phyloP scores from a whole-genome alignment of 2,797 vertebrate species.

The Neoniphon sammara region DNA sequence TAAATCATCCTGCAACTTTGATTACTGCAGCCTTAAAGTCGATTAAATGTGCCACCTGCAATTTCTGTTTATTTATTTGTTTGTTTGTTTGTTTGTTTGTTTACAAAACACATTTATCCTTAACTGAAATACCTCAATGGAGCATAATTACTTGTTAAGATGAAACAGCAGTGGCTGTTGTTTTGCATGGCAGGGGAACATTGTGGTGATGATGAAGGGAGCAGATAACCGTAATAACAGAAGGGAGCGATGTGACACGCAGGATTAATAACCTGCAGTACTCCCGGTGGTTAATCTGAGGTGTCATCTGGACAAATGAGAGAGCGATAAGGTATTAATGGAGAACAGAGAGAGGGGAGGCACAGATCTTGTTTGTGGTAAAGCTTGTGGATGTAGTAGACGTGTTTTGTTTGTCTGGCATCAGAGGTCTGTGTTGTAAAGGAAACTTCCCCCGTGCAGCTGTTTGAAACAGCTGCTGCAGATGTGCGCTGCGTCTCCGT shows the following conservation, averaged over 20 bases:
- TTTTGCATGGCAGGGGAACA: conserved; percentile 22
- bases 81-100: too few relatives aligned
- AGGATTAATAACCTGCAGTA: conserved; percentile 21
- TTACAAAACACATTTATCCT: neutral
- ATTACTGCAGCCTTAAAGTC: too few relatives aligned
- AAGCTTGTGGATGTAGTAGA: neutral
- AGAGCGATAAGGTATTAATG: neutral
- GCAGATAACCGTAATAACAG: conserved; percentile 26
- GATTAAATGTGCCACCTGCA: too few relatives aligned
- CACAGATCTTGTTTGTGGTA: neutral
- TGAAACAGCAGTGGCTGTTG: neutral
- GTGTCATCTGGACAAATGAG: conserved; percentile 11
- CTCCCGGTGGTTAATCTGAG: conserved; percentile 29
- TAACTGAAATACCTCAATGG: neutral
- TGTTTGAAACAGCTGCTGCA: too few relatives aligned
- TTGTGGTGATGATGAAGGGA: conserved; percentile 8
- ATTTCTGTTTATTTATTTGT: too few relatives aligned
- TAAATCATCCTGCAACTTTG: too few relatives aligned
- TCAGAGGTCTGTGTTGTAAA: neutral
- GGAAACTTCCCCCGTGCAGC: neutral
- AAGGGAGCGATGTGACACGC: conserved; percentile 27
- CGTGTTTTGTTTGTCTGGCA: neutral
- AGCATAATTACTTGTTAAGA: neutral
- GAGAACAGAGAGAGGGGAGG: neutral
- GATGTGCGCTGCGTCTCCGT: too few relatives aligned